A percentile compares a stretch with the other conserved stretches of the same genome.
phyloP scores from a whole-genome alignment of 2,797 vertebrate genomes.

The Dicrostonyx torquatus region DNA sequence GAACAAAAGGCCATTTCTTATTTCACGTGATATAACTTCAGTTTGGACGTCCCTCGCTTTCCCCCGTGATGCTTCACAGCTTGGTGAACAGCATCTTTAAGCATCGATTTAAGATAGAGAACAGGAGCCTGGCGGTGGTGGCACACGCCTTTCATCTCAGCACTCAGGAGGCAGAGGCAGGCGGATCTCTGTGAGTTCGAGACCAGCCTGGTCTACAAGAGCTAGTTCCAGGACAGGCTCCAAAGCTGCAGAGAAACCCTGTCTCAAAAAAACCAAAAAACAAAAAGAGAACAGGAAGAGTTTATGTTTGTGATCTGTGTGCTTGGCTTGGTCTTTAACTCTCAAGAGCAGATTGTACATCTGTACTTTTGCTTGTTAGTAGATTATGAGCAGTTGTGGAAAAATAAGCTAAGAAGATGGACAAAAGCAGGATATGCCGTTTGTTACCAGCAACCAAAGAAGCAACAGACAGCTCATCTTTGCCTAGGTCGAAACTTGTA shows the following conservation, averaged over 20 bases:
- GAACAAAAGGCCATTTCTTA: not conserved
- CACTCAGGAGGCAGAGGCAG: too few species aligned
- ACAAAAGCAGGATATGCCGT: not conserved
- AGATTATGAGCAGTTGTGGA: conserved; percentile 50
- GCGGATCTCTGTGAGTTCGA: too few species aligned
- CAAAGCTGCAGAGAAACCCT: too few species aligned
- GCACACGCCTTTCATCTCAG: too few species aligned
- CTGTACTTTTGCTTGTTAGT: conserved; percentile 28
- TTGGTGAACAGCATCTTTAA: not conserved
- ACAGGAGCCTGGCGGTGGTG: too few species aligned
- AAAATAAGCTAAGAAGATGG: conserved; percentile 56
- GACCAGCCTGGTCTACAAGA: too few species aligned
- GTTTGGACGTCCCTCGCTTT: not conserved
- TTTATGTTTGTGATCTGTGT: not conserved
- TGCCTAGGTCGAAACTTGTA: not conserved
- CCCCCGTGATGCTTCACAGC: not conserved
- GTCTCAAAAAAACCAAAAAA: too few species aligned
- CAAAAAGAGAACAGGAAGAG: not conserved
- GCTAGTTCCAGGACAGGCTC: too few species aligned
- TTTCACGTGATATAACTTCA: not conserved
- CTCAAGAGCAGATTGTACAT: conserved; percentile 28
- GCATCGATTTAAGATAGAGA: not conserved
- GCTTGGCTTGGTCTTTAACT: not conserved
- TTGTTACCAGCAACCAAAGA: not conserved
- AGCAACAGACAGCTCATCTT: not conserved